Evolutionary conservation across 2,113 vertebrate species (phyloP).

Genomic region (Chinchilla lanigera): DNA sequence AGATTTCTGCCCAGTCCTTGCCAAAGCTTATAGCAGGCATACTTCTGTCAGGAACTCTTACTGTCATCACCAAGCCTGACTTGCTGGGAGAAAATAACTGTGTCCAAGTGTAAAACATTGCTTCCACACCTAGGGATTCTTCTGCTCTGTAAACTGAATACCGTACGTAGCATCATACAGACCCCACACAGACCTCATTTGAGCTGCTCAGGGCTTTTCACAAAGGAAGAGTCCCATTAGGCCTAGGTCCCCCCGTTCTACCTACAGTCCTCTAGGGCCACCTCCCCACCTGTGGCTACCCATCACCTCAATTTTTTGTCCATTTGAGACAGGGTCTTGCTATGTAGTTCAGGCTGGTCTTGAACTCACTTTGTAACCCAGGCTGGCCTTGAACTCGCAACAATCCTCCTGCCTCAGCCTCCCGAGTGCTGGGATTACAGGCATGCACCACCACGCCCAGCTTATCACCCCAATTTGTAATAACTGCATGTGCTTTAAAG

Average conservation of each 20-base stretch:
- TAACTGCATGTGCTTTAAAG: neutral
- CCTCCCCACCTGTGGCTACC: neutral
- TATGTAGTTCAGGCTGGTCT: too few relatives aligned
- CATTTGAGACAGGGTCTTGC: too few relatives aligned
- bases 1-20: conserved; percentile 40
- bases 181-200: neutral
- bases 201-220: neutral
- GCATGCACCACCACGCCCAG: too few relatives aligned
- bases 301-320: too few relatives aligned
- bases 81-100: neutral
- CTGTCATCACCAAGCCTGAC: neutral
- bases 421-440: too few relatives aligned
- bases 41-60: neutral
- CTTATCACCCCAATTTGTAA: neutral
- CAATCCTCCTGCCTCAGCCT: too few relatives aligned
- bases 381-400: too few relatives aligned
- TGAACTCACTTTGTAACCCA: too few relatives aligned
- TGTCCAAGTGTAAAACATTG: neutral
- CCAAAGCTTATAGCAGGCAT: conserved; percentile 63
- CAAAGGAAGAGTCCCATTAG: neutral
- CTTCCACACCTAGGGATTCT: neutral
- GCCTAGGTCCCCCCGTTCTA: neutral
- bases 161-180: neutral
- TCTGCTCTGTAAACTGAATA: neutral
- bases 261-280: neutral